Evolutionary conservation across 64 coral and sea anemone genomes (phyloP), one percentile per base, ranked within the genome.

Genomic region (Montipora foliosa): DNA sequence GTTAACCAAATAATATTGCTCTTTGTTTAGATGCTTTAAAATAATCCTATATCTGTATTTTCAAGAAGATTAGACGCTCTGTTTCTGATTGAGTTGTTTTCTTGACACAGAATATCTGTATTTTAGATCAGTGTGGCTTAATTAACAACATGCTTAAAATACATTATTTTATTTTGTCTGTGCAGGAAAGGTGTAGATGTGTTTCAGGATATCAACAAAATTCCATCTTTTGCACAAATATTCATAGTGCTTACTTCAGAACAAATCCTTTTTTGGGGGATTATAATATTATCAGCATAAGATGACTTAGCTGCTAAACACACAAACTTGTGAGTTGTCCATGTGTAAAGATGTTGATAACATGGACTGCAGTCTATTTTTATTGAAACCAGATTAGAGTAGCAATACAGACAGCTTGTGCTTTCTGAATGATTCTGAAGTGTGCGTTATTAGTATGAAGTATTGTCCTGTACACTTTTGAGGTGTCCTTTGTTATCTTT

Each of bases 191-290:
- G 57, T 82, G 80, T 25, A 45, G 5, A 6, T 66, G 3, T 13
- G 15, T 66, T 80, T 59, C 52, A 80, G 78, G 51, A 80, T 80
- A 55, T 80, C 8, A 79, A 60, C 3, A 29, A 49, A 80, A 80
- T 80, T 58, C 77, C 17, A 79, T 50, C 19, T 51, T 49, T 79
- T 1, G 6, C 5, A 15, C 47, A 79, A 50, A 44, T 79, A 44
- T 51, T 79, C n/a, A n/a, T n/a, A 5, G 5, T 19, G 4, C 2
- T 79, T 51, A 16, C 29, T 79, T 21, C 20, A 71, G 21, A 71
- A 71, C 68, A 71, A 71, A 79, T 47, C 77, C 16, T n/a, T 15
- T 64, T 79, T 78, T 0, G 45, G 4, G 9, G 24, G 74, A 76
- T 76, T 29, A 57, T 11, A 78, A 49, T 59, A 10, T 24, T 3